Base-by-base conservation (phyloP, 2,797 vertebrate genomes). In the Darevskia nairensis region DNA sequence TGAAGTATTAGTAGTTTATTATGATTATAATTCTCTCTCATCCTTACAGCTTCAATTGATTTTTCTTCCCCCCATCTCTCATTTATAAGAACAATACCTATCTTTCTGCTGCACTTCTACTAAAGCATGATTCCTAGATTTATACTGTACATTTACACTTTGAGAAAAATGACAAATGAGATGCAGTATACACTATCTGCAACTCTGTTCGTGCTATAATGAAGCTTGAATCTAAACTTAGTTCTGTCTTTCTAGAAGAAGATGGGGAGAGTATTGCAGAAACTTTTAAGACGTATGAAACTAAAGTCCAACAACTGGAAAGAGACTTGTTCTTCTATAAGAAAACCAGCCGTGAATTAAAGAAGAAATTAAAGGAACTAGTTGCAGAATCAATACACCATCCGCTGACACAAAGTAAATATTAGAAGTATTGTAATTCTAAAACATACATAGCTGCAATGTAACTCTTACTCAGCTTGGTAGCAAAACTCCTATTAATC, bases 261-360 rank as follows among this genome's bases (percentile, higher is more conserved):
- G 94, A 96, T 55, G 87, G 89, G 75, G 96, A 96, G 93, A 85
- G 88, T 88, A 79, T 92, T 91, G 80, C 90, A 88, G 96, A 96
- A 95, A 93, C 93, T 41, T 90, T 96, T 64, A 96, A 95, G 94
- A 86, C 23, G 3, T 93, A 97, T 72, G 97, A 98, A 94, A 94
- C 95, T 39, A 97, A 96, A 96, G 92, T 98, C 46, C 97, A 98
- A 91, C 95, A 97, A 90, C 93, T 98, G 91, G 98, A 98, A 96
- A 98, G 97, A 94, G 98, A 99, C 80, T 96, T 99, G 91, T 98
- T 98, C 95, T 99, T 98, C 96, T 98, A 98, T 95, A 99, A 98
- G 96, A 98, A 96, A 96, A 98, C 96, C 55, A 98, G 97, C 84
- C 97, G 98, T 77, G 97, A 98, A 74, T 96, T 98, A 90, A 98